Percentiles rank a stretch among this genome's conserved stretches.
These are phyloP conservation scores for Seira ritae DNA, from an alignment of 2,888 invertebrate species.

Conservation along the genomic window DNA sequence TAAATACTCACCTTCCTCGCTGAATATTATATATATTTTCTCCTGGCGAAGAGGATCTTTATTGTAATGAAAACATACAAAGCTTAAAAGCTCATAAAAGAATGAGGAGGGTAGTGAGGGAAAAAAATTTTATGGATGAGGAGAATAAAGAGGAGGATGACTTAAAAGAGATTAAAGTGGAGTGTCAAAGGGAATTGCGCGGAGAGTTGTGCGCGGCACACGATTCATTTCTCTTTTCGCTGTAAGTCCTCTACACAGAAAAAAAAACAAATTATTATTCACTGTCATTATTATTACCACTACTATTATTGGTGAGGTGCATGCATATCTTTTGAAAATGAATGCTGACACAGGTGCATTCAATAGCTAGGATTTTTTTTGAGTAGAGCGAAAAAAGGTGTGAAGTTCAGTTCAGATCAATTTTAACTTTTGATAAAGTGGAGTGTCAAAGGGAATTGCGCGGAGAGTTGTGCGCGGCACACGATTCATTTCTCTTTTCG, in stretches of 20 bases:
- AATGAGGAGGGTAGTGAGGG: slow-evolving; percentile 14
- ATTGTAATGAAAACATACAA: slow-evolving; percentile 40
- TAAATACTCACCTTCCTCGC: slow-evolving; percentile 7
- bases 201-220: slow-evolving; percentile 46
- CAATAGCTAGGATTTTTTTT: too few species aligned
- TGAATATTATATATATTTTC: background rate
- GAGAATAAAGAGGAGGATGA: slow-evolving; percentile 39
- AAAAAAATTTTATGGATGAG: slow-evolving; percentile 1
- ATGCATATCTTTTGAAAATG: background rate
- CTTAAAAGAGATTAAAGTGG: slow-evolving; percentile 41
- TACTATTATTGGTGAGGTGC: slow-evolving; percentile 15
- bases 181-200: slow-evolving; percentile 41
- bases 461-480: slow-evolving; percentile 41
- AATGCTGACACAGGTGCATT: slow-evolving; percentile 31
- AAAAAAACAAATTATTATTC: slow-evolving; percentile 40
- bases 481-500: slow-evolving; percentile 43
- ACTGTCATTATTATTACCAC: slow-evolving; percentile 46
- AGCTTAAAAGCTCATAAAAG: background rate
- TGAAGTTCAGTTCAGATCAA: slow-evolving; percentile 41
- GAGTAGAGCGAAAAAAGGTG: slow-evolving; percentile 34
- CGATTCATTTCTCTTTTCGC: slow-evolving; percentile 40
- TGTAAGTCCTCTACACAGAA: too few species aligned
- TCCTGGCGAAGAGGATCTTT: background rate
- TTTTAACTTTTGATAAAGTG: slow-evolving; percentile 16
- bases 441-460: slow-evolving; percentile 35